These are phyloP conservation scores for Ctenoplectra terminalis DNA, from an alignment of 1,140 invertebrate genomes.

Conservation along the genomic window DNA sequence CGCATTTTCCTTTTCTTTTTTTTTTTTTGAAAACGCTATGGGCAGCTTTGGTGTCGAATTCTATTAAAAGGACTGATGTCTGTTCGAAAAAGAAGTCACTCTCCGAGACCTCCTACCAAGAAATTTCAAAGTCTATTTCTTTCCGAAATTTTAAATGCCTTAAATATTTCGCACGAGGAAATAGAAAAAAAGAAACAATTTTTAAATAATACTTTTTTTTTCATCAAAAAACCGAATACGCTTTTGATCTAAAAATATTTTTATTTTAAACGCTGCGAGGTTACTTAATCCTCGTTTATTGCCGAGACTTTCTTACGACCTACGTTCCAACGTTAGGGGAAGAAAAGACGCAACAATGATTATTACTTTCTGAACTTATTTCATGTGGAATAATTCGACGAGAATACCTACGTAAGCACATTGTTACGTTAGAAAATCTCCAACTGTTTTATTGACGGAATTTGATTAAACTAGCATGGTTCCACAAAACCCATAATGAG, in stretches of 20 bases:
- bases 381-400: neutral
- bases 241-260: too few species aligned
- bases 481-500: neutral
- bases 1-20: neutral
- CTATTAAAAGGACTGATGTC: slow-evolving; percentile 53
- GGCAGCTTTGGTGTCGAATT: slow-evolving; percentile 21
- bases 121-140: neutral
- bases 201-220: too few species aligned
- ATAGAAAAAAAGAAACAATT: neutral
- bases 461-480: neutral
- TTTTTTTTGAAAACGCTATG: slow-evolving; percentile 4
- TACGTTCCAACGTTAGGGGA: neutral
- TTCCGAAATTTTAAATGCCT: neutral
- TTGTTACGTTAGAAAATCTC: neutral
- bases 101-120: slow-evolving; percentile 16
- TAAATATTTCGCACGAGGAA: neutral
- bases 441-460: neutral
- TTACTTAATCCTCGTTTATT: too few species aligned
- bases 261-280: too few species aligned
- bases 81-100: neutral
- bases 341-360: neutral
- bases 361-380: neutral
- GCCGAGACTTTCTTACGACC: too few species aligned
- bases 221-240: too few species aligned
- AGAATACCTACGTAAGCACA: too few species aligned